Conservation (phyloP, 1,140 invertebrate species). For the Pseudomyrmex cubaensis region DNA sequence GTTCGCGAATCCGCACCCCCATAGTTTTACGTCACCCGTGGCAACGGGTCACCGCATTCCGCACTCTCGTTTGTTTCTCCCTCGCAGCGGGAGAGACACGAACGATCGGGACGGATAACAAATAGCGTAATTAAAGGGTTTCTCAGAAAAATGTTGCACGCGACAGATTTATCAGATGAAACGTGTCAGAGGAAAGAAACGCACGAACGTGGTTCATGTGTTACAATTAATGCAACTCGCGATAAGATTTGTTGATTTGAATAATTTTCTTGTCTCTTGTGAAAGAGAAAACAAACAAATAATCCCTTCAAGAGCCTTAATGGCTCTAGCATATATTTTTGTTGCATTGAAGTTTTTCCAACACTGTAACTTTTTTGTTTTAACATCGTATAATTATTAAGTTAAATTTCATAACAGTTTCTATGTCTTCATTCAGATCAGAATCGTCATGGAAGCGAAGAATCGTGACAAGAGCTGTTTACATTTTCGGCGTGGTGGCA, state of each 20-base stretch:
- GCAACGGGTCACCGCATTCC: neutral
- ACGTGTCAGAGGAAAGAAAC: neutral
- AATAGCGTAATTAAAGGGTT: constrained; percentile 29
- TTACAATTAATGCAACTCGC: neutral
- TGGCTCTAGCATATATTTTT: no score
- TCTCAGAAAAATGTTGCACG: neutral
- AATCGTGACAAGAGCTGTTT: constrained; percentile 3
- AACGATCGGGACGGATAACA: constrained; percentile 14
- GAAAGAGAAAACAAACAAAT: no score
- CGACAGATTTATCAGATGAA: neutral
- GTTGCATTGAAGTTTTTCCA: no score
- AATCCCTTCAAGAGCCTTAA: no score
- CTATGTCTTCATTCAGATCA: neutral
- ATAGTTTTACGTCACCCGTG: constrained; percentile 31
- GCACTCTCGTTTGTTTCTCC: constrained; percentile 15
- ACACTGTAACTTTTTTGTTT: neutral
- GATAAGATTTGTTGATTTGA: no score
- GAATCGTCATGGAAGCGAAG: constrained; percentile 11
- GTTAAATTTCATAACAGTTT: no score
- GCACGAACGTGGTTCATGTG: neutral
- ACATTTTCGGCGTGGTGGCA: constrained; percentile 27
- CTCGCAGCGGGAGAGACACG: neutral
- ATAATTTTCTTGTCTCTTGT: no score
- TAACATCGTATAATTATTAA: neutral
- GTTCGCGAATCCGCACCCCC: constrained; percentile 12